These are phyloP conservation scores for Oscheius sp. DNA, from an alignment of 2,888 invertebrate species.

Conservation along the genomic window DNA sequence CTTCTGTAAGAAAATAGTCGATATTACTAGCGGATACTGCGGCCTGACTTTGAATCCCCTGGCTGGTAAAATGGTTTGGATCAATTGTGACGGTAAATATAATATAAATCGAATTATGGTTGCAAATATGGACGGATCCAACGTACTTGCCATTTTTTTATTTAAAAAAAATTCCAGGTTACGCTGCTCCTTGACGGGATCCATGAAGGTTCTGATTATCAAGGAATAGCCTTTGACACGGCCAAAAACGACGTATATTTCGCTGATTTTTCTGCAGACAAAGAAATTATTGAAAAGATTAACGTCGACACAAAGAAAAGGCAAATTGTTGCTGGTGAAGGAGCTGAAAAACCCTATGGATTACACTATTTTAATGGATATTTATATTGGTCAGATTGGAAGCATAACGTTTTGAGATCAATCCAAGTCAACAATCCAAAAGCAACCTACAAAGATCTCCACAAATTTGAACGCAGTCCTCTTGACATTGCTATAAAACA, in stretches of 20 bases:
- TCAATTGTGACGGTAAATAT: conserved; percentile 73
- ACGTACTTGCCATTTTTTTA: conserved; percentile 76
- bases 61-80: conserved; percentile 53
- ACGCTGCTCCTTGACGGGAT: conserved; percentile 48
- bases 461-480: conserved; percentile 52
- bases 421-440: conserved; percentile 38
- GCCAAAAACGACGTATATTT: conserved; percentile 57
- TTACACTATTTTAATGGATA: conserved; percentile 55
- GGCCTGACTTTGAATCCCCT: conserved; percentile 59
- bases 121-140: conserved; percentile 93
- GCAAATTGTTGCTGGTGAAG: conserved; percentile 41
- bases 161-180: conserved; percentile 36
- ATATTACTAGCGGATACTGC: conserved; percentile 37
- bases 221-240: conserved; percentile 55
- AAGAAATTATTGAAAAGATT: conserved; percentile 54
- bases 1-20: conserved; percentile 17
- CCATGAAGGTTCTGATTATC: conserved; percentile 50
- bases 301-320: conserved; percentile 49
- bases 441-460: conserved; percentile 11
- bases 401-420: conserved; percentile 45
- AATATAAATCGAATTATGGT: conserved; percentile 85
- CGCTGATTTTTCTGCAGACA: conserved; percentile 50
- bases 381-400: conserved; percentile 51
- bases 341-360: conserved; percentile 52
- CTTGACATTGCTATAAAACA: conserved; percentile 60